Conservation (phyloP, 2,797 vertebrate species). For the Bradypodion pumilum region DNA sequence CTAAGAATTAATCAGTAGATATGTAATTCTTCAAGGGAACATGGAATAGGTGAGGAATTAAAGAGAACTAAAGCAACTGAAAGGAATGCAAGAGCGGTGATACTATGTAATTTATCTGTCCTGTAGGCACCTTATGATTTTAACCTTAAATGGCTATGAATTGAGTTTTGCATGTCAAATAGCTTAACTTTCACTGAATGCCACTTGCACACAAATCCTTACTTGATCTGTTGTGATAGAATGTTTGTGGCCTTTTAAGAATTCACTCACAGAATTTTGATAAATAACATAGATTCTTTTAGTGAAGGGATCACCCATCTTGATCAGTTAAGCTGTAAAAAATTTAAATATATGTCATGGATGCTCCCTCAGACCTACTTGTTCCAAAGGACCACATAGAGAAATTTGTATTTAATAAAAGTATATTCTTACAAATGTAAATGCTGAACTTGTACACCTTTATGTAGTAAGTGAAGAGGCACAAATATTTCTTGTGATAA, state of each 20-base stretch:
- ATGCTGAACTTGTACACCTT: no score
- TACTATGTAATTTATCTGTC: no score
- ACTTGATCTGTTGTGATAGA: not conserved
- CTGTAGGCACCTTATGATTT: not conserved
- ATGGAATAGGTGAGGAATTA: not conserved
- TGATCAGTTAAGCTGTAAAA: not conserved
- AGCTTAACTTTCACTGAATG: not conserved
- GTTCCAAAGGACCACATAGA: not conserved
- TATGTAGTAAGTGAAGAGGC: no score
- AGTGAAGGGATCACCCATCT: not conserved
- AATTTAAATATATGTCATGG: not conserved
- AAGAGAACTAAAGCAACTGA: fast-evolving
- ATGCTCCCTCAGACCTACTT: not conserved
- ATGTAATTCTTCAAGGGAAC: not conserved
- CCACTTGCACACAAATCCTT: not conserved
- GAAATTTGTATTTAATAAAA: not conserved
- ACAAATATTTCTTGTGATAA: no score
- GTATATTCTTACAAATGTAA: not conserved
- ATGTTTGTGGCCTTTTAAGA: not conserved
- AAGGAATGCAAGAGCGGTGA: not conserved
- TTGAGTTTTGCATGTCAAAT: not conserved
- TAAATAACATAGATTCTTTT: not conserved
- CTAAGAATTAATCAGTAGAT: not conserved
- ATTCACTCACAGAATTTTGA: not conserved
- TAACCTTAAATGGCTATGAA: not conserved